Evolutionary conservation across 2,113 vertebrate genomes (phyloP).

Genomic region (Corythaeola cristata): DNA sequence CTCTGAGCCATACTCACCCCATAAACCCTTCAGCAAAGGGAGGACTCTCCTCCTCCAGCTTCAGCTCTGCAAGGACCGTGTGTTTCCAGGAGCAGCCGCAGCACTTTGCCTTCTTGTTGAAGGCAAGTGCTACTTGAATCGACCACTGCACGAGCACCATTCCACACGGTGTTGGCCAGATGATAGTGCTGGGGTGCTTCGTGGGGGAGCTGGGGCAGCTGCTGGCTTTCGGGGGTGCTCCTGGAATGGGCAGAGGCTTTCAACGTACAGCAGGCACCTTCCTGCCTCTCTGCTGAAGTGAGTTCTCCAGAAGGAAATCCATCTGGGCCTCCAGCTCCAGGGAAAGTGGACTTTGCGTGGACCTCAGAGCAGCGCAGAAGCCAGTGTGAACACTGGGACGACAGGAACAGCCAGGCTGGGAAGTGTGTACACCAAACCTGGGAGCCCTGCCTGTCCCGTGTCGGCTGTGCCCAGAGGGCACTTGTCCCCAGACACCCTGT

Average conservation of each 20-base stretch:
- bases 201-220: neutral
- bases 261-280: neutral
- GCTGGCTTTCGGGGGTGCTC: neutral
- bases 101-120: neutral
- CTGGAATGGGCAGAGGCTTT: neutral
- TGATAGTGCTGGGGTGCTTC: neutral
- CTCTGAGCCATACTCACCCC: neutral
- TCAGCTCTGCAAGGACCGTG: neutral
- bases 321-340: neutral
- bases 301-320: neutral
- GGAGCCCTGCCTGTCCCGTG: accelerated
- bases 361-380: neutral
- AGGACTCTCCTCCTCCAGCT: neutral
- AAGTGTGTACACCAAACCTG: neutral
- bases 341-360: neutral
- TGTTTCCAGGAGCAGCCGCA: neutral
- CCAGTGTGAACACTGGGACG: neutral
- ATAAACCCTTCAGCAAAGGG: neutral
- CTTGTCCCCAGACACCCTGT: neutral
- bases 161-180: neutral
- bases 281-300: neutral
- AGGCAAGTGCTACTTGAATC: neutral
- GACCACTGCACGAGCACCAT: neutral
- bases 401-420: neutral
- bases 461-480: neutral